Base-by-base conservation (phyloP, 2,113 vertebrate genomes). In the Maccullochella peelii region DNA sequence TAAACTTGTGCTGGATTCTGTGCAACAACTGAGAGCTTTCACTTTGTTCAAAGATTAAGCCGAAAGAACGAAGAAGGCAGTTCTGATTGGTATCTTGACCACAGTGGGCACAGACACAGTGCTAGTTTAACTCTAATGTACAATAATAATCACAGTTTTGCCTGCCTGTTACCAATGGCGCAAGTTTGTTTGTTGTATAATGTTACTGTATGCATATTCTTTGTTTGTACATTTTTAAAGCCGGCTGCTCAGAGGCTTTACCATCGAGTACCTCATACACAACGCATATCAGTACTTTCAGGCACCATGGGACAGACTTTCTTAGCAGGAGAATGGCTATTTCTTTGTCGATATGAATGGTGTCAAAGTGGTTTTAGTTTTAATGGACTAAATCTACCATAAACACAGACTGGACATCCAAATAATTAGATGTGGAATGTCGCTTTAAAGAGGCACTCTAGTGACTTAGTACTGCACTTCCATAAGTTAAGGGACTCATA, bases 41-140 rank as follows among this genome's bases (percentile, higher is more conserved):
- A 49, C 25, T 75, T 33, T n/a, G 30, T 76, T 80, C 10, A 49
- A 30, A 66, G 12, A 68, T 27, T 33, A 50, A 42, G 20, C 9
- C 0, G 0, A 62, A 62, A 70, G 40, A 15, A 2, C 1, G 0
- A 71, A 70, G 72, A 12, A 2, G 58, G 52, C 7, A 1, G 36
- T n/a, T 73, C 10, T 50, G 42, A 47, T 10, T 74, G 30, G 27
- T 73, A 36, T 70, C 38, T 74, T 73, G 11, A 80, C 42, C 67
- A 20, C 20, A 65, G 27, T 4, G 25, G 16, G 18, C 9, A 30
- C 23, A 75, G 36, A 70, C 23, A 44, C 21, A n/a, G n/a, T 3
- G 23, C 5, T 7, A 27, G 21, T 40, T 67, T 16, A 47, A 49
- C 15, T 49, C 27, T 23, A n/a, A 47, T 77, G 25, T 12, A 67